Evolutionary conservation across 2,113 vertebrate species (phyloP), one percentile per base, ranked within the genome.

Genomic region (Chionomys nivalis): DNA sequence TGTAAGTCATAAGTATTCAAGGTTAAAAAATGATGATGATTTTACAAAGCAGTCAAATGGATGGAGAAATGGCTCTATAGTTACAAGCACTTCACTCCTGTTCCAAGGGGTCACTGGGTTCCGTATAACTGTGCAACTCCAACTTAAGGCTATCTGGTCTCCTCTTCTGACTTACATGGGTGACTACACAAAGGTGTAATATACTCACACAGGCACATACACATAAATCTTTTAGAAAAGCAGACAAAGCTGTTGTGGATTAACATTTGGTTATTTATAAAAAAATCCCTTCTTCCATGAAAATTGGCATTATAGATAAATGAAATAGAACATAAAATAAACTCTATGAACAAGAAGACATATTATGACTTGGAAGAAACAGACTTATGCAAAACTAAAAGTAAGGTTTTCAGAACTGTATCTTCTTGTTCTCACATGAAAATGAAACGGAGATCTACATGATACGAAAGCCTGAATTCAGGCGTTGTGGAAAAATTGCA

Each of bases 341-440:
- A 95, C 4, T 26, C 61, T 39, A 4, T 86, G 21, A 75, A 1
- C 39, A 86, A 82, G 73, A 1, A 91, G 70, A 79, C 21, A 44
- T 7, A 13, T 49, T 83, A 79, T 87, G 47, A 61, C 47, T 83
- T 72, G 3, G 44, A 36, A 83, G 5, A 81, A 36, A 36, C 42
- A 36, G 7, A 61, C 39, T 31, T 91, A 66, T 66, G 28, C 65
- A 66, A 66, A 66, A 31, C 65, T 31, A 66, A 28, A 31, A 66
- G 65, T 66, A 31, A 66, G 65, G 28, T 95, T 39, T 91, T n/a
- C 12, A 73, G 63, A 94, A 63, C 2, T 68, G 36, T 33, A 11
- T 12, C 31, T 94, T 81, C 17, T 86, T 92, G 96, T 93, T 92
- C 75, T 79, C 65, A 49, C 12, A 68, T 31, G 24, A 92, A 95